Evolutionary conservation across 2,888 invertebrate genomes (phyloP).

Genomic region (Elegia similella): DNA sequence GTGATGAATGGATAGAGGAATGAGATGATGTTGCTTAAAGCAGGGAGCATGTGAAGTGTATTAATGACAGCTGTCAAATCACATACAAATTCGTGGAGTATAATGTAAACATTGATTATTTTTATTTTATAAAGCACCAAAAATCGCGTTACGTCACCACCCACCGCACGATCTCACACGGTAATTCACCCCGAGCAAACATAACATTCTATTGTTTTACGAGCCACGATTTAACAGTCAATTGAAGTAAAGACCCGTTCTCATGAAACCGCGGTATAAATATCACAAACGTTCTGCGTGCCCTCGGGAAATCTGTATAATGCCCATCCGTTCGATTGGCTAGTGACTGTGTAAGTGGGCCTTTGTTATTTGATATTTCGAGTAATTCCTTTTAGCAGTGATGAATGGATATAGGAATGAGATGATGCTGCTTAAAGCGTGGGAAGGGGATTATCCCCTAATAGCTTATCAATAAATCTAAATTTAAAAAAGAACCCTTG

Average conservation of each 20-base stretch:
- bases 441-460: neutral
- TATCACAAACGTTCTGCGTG: neutral
- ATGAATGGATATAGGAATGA: neutral
- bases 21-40: neutral
- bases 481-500: neutral
- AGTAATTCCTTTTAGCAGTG: neutral
- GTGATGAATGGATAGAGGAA: neutral
- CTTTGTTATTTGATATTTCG: neutral
- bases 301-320: conserved; percentile 7
- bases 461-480: neutral
- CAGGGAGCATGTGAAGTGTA: neutral
- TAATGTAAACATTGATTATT: no score
- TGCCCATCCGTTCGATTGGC: neutral
- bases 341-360: neutral
- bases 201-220: neutral
- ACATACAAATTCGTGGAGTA: no score
- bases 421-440: neutral
- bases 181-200: neutral
- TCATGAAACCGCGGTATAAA: neutral
- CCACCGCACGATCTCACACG: no score
- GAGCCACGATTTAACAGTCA: neutral
- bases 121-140: no score
- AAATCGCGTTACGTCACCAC: no score
- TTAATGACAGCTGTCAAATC: no score
- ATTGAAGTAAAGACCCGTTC: neutral